Evolutionary conservation across 2,113 vertebrate genomes (phyloP).

Genomic region (Bostrychus sinensis): DNA sequence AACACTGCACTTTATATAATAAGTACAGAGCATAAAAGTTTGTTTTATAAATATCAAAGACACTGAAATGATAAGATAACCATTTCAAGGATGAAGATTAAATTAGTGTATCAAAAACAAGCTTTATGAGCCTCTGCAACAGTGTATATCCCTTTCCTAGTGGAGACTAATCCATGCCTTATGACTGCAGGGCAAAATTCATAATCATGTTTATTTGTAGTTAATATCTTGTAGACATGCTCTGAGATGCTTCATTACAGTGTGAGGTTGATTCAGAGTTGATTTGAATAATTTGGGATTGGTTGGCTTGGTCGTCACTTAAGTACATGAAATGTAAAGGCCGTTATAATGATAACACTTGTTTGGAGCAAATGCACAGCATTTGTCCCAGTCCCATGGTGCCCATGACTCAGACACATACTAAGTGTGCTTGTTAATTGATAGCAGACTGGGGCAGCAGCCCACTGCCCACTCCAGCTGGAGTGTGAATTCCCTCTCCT

Average conservation of each 20-base stretch:
- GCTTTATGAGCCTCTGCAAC: constrained; percentile 60
- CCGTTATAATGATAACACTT: constrained; percentile 28
- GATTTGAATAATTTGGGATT: constrained; percentile 20
- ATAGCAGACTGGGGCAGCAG: constrained; percentile 63
- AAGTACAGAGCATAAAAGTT: constrained; percentile 18
- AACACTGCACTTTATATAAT: constrained; percentile 2
- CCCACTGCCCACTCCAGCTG: constrained; percentile 67
- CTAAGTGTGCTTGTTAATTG: constrained; percentile 75
- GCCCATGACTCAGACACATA: constrained; percentile 65
- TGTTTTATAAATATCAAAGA: constrained; percentile 24
- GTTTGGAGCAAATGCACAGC: constrained; percentile 37
- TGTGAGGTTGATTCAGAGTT: constrained; percentile 8
- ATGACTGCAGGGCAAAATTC: constrained; percentile 61
- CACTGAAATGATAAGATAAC: constrained; percentile 59
- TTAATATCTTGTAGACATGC: constrained; percentile 57
- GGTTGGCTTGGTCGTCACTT: not conserved
- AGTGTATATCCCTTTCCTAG: constrained; percentile 43
- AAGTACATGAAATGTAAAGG: constrained; percentile 11
- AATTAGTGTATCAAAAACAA: constrained; percentile 41
- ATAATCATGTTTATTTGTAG: constrained; percentile 64
- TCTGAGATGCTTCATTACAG: constrained; percentile 18
- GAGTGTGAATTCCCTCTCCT: constrained; percentile 74
- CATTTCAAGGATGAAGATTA: constrained; percentile 38
- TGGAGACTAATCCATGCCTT: constrained; percentile 61
- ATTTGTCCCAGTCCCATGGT: constrained; percentile 49